Base-by-base conservation (phyloP, 1,140 invertebrate genomes). In the Trichogramma pretiosum region DNA sequence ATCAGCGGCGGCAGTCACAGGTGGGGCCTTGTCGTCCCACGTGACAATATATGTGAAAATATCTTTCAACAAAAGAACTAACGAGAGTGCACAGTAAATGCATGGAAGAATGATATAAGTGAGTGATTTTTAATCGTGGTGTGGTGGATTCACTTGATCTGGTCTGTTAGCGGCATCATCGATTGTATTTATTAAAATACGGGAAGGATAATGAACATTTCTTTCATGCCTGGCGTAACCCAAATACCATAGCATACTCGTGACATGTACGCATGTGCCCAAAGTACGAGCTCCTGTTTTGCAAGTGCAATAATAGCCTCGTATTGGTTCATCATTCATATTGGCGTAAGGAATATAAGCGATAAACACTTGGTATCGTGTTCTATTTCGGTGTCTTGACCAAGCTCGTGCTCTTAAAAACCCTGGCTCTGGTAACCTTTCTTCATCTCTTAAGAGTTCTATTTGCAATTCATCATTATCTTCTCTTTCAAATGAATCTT, bases 131-230 rank as follows among this genome's bases (percentile, higher is more conserved):
- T n/a, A n/a, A n/a, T n/a, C n/a, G n/a, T n/a, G n/a, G n/a, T n/a
- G n/a, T n/a, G n/a, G n/a, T n/a, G n/a, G n/a, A n/a, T n/a, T n/a
- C n/a, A n/a, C n/a, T n/a, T n/a, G n/a, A n/a, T n/a, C n/a, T n/a
- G n/a, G n/a, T n/a, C n/a, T n/a, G n/a, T n/a, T n/a, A n/a, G n/a
- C n/a, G n/a, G n/a, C n/a, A n/a, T n/a, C n/a, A n/a, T n/a, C n/a
- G n/a, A n/a, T n/a, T n/a, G n/a, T n/a, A n/a, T n/a, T n/a, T n/a
- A n/a, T n/a, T n/a, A n/a, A n/a, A n/a, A n/a, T n/a, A n/a, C n/a
- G n/a, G n/a, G 42, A 45, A 5, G 33, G 32, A 7, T 45, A 45
- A 2, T 36, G 30, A 45, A 45, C 14, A 28, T 46, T 46, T 18
- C 11, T 23, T 18, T 46, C 21, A 46, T 46, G 34, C 17, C 35